Evolutionary conservation across 2,113 vertebrate genomes (phyloP), one percentile per base, ranked within the genome.

Genomic region (Oceanodroma tethys): DNA sequence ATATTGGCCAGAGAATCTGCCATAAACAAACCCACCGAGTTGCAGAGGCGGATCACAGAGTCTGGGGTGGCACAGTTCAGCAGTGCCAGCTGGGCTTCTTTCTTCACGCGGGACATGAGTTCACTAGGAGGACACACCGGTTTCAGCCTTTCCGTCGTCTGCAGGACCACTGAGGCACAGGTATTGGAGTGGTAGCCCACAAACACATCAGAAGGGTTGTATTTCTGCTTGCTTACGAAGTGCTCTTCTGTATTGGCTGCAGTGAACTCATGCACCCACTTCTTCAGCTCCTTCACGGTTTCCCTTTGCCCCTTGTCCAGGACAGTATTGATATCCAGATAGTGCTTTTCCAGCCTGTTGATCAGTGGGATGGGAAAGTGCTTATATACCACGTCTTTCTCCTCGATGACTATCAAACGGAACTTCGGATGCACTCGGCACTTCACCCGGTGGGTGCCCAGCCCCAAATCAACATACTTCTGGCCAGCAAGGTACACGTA

Each of bases 301-400:
- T 42, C 90, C 72, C 97, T 98, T 88, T 99, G 99, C 16, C 98
- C 97, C 15, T 23, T 53, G 84, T 98, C 98, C 76, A 99, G 97
- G 38, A 99, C 97, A 1, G 99, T 99, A 81, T 97, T 97, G 74
- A 99, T 98, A 95, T 99, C 99, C 95, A 99, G 95, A 93, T 99
- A 99, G 97, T 99, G 99, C 94, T 99, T 99, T 90, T 99, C 99
- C 88, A 99, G 98, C n/a, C 99, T 98, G 98, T 99, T 99, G 95
- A 99, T 99, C 47, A 99, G 98, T 2, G 99, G 99, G 83, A 99
- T 99, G 55, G 99, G 99, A 58, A 99, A 99, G 65, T 99, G 98
- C 70, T 97, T 98, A 88, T 99, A 99, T 19, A 99, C 99, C 23
- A 99, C 98, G 0, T 99, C 98, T 68, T 97, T 99, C 97, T 99